These are phyloP conservation scores for Phalera bucephala DNA, from an alignment of 2,888 invertebrate species.

Conservation along the genomic window DNA sequence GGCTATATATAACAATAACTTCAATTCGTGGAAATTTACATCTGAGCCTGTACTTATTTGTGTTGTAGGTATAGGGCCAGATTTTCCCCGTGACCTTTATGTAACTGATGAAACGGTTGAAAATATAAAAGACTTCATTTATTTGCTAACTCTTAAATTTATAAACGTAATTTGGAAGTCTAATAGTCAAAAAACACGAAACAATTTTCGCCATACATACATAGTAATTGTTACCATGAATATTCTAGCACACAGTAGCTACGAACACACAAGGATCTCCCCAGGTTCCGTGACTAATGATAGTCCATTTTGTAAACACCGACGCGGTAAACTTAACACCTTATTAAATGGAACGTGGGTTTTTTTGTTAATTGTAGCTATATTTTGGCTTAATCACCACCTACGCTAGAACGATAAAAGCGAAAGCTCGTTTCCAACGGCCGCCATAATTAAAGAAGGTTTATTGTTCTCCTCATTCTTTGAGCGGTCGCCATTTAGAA, in stretches of 20 bases:
- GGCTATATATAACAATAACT: too few species aligned
- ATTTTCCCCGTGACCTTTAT: too few species aligned
- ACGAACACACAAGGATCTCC: constrained; percentile 19
- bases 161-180: too few species aligned
- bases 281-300: constrained; percentile 58
- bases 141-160: too few species aligned
- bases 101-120: too few species aligned
- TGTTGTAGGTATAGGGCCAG: too few species aligned
- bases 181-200: too few species aligned
- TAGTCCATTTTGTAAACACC: constrained; percentile 61
- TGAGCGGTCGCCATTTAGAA: constrained; percentile 42
- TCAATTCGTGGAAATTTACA: too few species aligned
- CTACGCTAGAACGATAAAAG: constrained; percentile 70
- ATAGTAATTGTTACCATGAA: background rate
- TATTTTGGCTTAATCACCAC: constrained; percentile 73
- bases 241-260: constrained; percentile 13
- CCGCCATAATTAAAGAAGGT: constrained; percentile 66
- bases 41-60: too few species aligned
- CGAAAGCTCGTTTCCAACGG: constrained; percentile 58
- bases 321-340: constrained; percentile 70
- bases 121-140: too few species aligned
- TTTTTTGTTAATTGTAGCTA: constrained; percentile 77
- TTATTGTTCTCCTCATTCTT: constrained; percentile 59
- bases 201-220: background rate
- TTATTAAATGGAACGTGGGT: constrained; percentile 69